Evolutionary conservation across 1,140 invertebrate species (phyloP), one percentile per base, ranked within the genome.

Genomic region (Araneus ventricosus): DNA sequence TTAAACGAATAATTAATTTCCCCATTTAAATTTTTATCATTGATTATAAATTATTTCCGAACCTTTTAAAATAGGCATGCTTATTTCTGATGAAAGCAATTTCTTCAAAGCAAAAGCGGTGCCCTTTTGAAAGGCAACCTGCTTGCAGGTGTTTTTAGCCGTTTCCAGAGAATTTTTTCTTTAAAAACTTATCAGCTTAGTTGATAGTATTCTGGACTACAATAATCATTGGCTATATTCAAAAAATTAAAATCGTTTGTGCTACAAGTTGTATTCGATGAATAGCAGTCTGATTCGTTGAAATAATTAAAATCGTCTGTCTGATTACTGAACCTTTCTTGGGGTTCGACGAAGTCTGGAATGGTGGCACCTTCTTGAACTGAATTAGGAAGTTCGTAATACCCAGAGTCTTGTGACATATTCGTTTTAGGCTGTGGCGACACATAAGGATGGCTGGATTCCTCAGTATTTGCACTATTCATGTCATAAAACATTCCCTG

Each of bases 161-260:
- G 17, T 45, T 30, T 52, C 34, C 20, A 37, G 17, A 70, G 10
- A 27, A 30, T 41, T 41, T 41, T 82, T 34, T 20, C 6, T 37
- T 17, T 24, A 27, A 87, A 84, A 30, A 27, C 87, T 61, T 67
- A 94, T 94, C 94, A 94, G 94, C 90, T 94, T 67, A 94, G 70
- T 88, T 94, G 91, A 84, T 93, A 94, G 45, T 94, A 94, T 39
- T 94, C 94, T 61, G 91, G 87, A 88, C n/a, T 90, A 67, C 89
- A 90, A 22, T 93, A 93, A 57, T 94, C 91, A 61, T 90, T 94
- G 27, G 91, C 89, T 59, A 93, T 91, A 39, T 90, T 93, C 34
- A 94, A 87, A 88, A 94, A 94, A 39, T 94, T 94, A 59, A 94
- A 94, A 82, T 94, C 90, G 30, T 86, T 94, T n/a, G 88, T 91